These are phyloP conservation scores for Bubo scandiacus DNA, from an alignment of 2,113 vertebrate genomes.

Conservation along the genomic window DNA sequence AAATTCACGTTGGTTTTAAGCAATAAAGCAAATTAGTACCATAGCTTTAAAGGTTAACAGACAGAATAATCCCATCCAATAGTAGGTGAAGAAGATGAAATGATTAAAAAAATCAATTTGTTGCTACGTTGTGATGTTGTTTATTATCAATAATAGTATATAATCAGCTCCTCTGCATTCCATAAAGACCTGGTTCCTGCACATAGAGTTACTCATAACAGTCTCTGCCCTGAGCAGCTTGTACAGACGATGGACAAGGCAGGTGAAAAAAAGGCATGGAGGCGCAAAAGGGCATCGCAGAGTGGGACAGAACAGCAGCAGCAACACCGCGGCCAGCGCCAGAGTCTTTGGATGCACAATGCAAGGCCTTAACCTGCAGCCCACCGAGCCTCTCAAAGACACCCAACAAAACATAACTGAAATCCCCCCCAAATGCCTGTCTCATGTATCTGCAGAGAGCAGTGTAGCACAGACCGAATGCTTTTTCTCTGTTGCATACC, in stretches of 20 bases:
- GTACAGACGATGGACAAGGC: no score
- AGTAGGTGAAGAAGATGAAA: background rate
- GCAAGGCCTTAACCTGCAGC: rapidly evolving
- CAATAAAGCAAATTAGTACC: constrained; percentile 52
- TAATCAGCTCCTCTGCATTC: background rate
- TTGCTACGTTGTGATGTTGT: background rate
- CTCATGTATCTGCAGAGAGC: background rate
- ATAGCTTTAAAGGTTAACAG: constrained; percentile 38
- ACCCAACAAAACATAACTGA: background rate
- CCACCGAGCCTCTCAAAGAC: background rate
- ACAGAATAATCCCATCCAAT: background rate
- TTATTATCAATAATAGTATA: background rate
- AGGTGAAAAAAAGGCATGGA: background rate
- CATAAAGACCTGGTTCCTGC: background rate
- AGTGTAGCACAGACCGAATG: background rate
- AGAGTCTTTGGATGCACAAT: no score
- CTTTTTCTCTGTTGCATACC: background rate
- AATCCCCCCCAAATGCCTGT: background rate
- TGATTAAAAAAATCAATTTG: constrained; percentile 1
- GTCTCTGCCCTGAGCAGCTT: background rate
- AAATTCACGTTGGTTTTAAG: background rate
- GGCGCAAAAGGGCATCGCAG: background rate
- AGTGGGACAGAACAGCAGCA: rapidly evolving
- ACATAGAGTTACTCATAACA: background rate
- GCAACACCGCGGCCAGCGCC: background rate